These are phyloP conservation scores for Hemithea aestivaria DNA, from an alignment of 2,888 invertebrate genomes.

Conservation along the genomic window DNA sequence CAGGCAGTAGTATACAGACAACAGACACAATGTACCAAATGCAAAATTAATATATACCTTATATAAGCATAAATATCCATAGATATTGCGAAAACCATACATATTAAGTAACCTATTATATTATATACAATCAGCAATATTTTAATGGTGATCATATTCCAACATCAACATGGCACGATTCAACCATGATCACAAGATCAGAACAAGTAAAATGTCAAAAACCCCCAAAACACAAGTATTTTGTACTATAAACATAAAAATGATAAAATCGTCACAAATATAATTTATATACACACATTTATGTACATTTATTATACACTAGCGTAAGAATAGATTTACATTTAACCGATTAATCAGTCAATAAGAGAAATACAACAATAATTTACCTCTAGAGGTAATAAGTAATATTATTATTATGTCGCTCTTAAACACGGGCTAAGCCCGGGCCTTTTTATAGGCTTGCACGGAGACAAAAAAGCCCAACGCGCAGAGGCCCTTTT, in stretches of 20 bases:
- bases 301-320: constrained; percentile 40
- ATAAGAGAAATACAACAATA: constrained; percentile 52
- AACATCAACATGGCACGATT: constrained; percentile 44
- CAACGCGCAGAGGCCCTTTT: too few species aligned
- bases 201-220: constrained; percentile 39
- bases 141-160: not conserved
- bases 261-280: constrained; percentile 33
- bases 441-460: too few species aligned
- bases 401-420: constrained; percentile 2
- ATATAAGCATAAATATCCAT: too few species aligned
- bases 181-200: constrained; percentile 31
- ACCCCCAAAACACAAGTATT: constrained; percentile 50
- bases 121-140: too few species aligned
- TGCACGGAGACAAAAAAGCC: too few species aligned
- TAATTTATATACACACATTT: constrained; percentile 43
- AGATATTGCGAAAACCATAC: too few species aligned
- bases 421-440: too few species aligned
- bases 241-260: constrained; percentile 44
- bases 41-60: too few species aligned
- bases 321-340: constrained; percentile 35
- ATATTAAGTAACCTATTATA: too few species aligned
- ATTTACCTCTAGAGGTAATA: constrained; percentile 7
- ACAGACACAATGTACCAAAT: too few species aligned
- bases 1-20: too few species aligned
- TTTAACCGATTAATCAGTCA: constrained; percentile 63